Evolutionary conservation across 2,113 vertebrate species (phyloP).

Genomic region (Oryzias woworae): DNA sequence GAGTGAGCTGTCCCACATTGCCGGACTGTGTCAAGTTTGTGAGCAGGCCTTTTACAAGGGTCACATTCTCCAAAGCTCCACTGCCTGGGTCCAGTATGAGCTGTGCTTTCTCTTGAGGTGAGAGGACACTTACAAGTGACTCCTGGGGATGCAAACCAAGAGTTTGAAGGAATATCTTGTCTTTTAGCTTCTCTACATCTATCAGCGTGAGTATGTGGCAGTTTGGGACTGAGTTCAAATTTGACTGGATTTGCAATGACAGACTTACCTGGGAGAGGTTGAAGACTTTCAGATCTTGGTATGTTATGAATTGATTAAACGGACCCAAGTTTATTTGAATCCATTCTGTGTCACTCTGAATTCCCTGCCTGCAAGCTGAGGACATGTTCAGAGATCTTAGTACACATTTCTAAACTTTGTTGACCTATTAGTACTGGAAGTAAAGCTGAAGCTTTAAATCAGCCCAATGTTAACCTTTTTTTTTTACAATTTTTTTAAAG

Average conservation of each 20-base stretch:
- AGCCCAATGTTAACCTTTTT: too few species aligned
- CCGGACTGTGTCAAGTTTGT: slow-evolving; percentile 10
- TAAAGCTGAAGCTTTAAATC: too few species aligned
- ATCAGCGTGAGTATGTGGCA: too few species aligned
- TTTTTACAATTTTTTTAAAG: too few species aligned
- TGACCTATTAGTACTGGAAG: too few species aligned
- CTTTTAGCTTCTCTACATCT: too few species aligned
- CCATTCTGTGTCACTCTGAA: slow-evolving; percentile 17
- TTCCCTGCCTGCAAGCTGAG: slow-evolving; percentile 16
- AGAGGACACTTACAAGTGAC: not conserved
- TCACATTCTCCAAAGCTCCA: slow-evolving; percentile 13
- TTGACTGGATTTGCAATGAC: not conserved
- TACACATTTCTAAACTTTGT: too few species aligned
- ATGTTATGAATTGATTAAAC: slow-evolving; percentile 3
- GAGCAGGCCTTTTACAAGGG: slow-evolving; percentile 30
- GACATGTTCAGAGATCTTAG: too few species aligned
- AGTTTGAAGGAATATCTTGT: too few species aligned
- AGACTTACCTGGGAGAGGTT: slow-evolving; percentile 21
- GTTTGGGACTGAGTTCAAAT: too few species aligned
- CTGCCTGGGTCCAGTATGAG: slow-evolving; percentile 34
- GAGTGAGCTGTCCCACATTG: slow-evolving; percentile 9
- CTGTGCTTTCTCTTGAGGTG: slow-evolving; percentile 40
- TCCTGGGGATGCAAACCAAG: too few species aligned
- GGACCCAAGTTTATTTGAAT: slow-evolving; percentile 30
- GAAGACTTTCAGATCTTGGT: slow-evolving; percentile 22